Evolutionary conservation across 2,797 vertebrate genomes (phyloP).

Genomic region (Rousettus madagascariensis): DNA sequence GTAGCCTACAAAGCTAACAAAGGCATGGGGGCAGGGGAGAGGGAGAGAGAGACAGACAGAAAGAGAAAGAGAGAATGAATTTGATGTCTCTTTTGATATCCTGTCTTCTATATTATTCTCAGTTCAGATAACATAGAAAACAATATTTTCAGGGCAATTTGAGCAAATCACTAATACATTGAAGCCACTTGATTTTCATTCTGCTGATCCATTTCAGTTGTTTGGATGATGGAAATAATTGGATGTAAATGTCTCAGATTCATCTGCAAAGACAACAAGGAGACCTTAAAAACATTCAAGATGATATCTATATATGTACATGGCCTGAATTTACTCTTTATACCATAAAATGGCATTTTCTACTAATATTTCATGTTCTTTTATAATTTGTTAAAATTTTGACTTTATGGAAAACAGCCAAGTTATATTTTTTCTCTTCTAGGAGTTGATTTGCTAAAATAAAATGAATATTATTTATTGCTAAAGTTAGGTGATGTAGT

Average conservation of each 20-base stretch:
- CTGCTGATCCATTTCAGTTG: slow-evolving; percentile 22
- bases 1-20: background rate
- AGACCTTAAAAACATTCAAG: slow-evolving; percentile 4
- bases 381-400: slow-evolving; percentile 26
- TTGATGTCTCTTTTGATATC: background rate
- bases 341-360: background rate
- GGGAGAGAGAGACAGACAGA: background rate
- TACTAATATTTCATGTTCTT: background rate
- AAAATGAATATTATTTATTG: background rate
- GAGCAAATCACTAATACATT: slow-evolving; percentile 17
- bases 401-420: background rate
- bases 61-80: background rate
- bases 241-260: slow-evolving; percentile 14
- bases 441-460: background rate
- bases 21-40: background rate
- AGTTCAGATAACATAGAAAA: background rate
- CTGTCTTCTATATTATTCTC: background rate
- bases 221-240: slow-evolving; percentile 55
- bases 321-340: background rate
- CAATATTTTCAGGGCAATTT: slow-evolving; percentile 20
- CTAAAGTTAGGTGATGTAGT: background rate
- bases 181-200: slow-evolving; percentile 31
- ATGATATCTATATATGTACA: background rate
- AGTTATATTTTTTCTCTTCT: background rate
- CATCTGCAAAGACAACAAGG: background rate